phyloP scores from a whole-genome alignment of 2,797 vertebrate genomes.

The Hyperoplus lanceolatus region DNA sequence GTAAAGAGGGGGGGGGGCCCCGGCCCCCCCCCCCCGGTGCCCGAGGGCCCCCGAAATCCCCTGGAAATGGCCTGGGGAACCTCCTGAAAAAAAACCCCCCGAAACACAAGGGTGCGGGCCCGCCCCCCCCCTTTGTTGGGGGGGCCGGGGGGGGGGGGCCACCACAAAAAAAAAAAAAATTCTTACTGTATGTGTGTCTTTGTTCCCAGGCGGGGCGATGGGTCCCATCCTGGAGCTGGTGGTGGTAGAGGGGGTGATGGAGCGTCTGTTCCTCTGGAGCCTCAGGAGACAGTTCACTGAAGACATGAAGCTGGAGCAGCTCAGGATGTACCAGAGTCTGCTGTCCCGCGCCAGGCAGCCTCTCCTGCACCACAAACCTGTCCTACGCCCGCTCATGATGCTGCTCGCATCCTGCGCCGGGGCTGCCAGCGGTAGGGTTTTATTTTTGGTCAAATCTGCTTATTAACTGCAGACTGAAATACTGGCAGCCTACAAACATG shows the following conservation, averaged over 20 bases:
- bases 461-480: too few species aligned
- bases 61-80: too few species aligned
- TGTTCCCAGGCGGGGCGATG: slow-evolving; percentile 92
- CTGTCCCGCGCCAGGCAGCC: slow-evolving; percentile 93
- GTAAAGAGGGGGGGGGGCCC: too few species aligned
- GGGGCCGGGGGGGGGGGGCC: too few species aligned
- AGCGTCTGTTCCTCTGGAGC: slow-evolving; percentile 97
- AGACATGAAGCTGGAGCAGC: slow-evolving; percentile 95
- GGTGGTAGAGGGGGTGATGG: slow-evolving; percentile 96
- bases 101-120: too few species aligned
- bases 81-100: too few species aligned
- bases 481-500: too few species aligned
- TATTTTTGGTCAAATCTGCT: neutral
- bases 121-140: too few species aligned
- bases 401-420: slow-evolving; percentile 90
- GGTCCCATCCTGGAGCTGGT: slow-evolving; percentile 97
- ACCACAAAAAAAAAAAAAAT: too few species aligned
- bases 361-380: slow-evolving; percentile 94
- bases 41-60: too few species aligned
- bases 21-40: too few species aligned
- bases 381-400: slow-evolving; percentile 95
- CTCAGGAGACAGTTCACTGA: slow-evolving; percentile 94
- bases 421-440: slow-evolving; percentile 68
- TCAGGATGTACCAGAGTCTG: slow-evolving; percentile 95
- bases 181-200: too few species aligned